Percentiles rank a stretch among this genome's conserved stretches.
phyloP scores from a whole-genome alignment of 2,888 invertebrate species.

The Matsumyia berberina region DNA sequence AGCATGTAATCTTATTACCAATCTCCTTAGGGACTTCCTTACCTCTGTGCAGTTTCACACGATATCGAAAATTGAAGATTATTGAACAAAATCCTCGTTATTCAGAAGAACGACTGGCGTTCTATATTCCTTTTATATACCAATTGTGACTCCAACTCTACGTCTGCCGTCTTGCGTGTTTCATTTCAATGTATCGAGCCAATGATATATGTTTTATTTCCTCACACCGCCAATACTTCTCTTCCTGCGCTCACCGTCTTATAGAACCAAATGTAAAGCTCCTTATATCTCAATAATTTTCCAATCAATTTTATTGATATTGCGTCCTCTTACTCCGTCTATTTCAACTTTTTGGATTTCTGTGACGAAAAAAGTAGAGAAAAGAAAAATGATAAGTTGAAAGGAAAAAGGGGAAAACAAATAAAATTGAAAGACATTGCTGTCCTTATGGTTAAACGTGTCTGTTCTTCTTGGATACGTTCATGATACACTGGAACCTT shows the following conservation, averaged over 20 bases:
- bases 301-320: constrained; percentile 69
- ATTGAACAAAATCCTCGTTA: constrained; percentile 50
- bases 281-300: constrained; percentile 67
- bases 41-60: constrained; percentile 43
- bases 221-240: constrained; percentile 21
- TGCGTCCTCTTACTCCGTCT: constrained; percentile 52
- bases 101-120: constrained; percentile 38
- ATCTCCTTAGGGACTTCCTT: constrained; percentile 42
- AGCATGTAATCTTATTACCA: constrained; percentile 46
- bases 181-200: constrained; percentile 44
- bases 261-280: constrained; percentile 57
- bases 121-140: constrained; percentile 36
- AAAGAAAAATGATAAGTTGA: constrained; percentile 50
- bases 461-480: constrained; percentile 29
- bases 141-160: constrained; percentile 29
- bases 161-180: constrained; percentile 37
- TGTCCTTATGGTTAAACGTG: constrained; percentile 39
- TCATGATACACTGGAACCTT: constrained; percentile 34
- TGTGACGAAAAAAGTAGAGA: background rate
- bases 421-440: constrained; percentile 55
- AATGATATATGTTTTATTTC: constrained; percentile 60
- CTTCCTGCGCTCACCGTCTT: constrained; percentile 30
- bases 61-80: constrained; percentile 57
- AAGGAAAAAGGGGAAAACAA: constrained; percentile 43
- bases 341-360: constrained; percentile 50